These are phyloP conservation scores for Phenganax stokvisi DNA, from an alignment of 92 coral and sea anemone species.

Conservation along the genomic window DNA sequence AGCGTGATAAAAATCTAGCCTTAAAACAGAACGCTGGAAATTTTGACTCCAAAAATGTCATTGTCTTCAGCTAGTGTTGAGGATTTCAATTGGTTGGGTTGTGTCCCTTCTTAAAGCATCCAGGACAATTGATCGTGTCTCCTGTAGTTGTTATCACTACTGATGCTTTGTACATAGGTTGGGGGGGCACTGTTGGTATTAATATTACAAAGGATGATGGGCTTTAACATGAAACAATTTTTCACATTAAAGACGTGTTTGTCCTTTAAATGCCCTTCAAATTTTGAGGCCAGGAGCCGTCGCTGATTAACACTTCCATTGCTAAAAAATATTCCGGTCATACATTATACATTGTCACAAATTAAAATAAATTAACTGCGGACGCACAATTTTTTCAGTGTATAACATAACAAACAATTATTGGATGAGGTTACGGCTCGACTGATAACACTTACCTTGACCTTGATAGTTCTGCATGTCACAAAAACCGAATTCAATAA, in stretches of 20 bases:
- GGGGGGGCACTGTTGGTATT: slow-evolving; percentile 50
- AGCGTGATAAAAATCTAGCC: slow-evolving; percentile 17
- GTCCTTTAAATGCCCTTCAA: too few species aligned
- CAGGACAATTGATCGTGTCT: slow-evolving; percentile 31
- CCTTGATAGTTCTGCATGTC: too few species aligned
- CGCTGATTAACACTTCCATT: too few species aligned
- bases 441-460: too few species aligned
- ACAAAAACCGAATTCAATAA: too few species aligned
- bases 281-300: too few species aligned
- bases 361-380: too few species aligned
- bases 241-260: slow-evolving; percentile 39
- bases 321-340: too few species aligned
- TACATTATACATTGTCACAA: too few species aligned
- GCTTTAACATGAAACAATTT: slow-evolving; percentile 26
- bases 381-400: too few species aligned
- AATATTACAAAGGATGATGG: slow-evolving; percentile 43
- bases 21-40: slow-evolving; percentile 39
- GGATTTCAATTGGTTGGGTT: slow-evolving; percentile 47
- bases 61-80: slow-evolving; percentile 29
- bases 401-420: too few species aligned
- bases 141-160: slow-evolving; percentile 40
- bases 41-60: slow-evolving; percentile 42
- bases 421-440: too few species aligned
- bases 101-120: slow-evolving; percentile 26
- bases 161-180: slow-evolving; percentile 50